Evolutionary conservation across 2,888 invertebrate species (phyloP), one percentile per base, ranked within the genome.

Genomic region (Antitype chi): DNA sequence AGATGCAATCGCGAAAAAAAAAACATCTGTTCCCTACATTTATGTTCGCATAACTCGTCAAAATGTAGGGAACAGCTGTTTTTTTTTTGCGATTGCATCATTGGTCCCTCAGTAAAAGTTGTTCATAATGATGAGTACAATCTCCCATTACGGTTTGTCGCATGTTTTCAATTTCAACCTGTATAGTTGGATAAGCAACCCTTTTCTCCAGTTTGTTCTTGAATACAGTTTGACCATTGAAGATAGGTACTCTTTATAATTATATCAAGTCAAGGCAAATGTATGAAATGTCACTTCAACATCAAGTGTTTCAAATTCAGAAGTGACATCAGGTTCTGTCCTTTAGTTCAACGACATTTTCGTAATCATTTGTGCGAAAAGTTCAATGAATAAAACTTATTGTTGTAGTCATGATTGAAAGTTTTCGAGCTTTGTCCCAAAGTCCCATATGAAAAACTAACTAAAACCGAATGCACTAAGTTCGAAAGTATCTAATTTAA

Each of bases 281-380:
- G 28, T 47, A 47, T n/a, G 13, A 71, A 62, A 38, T 25, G 15
- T 13, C 20, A 38, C 25, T 71, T 52, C 9, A 28, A 23, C 15
- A 62, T 28, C 28, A 11, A 52, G 5, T 9, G 62, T 62, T 20
- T 71, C 25, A 25, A 71, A 38, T 15, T 13, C 62, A 62, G 15
- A 38, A 25, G 64, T 64, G 49, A 15, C 57, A 43, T 59, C 28
- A 43, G 20, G 28, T 55, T 43, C 55, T 43, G 28, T 23, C 23
- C 1, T 47, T 28, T 59, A 20, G 63, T 38, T 63, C 38, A 63
- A 17, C 4, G 32, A 55, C 62, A 47, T 55, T 62, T n/a, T 13
- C 23, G 5, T 38, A 2, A 20, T 9, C 63, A 70, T 49, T 70
- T 70, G 63, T 70, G 25, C 57, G 52, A 70, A 8, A 32, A 49